Evolutionary conservation across 1,140 invertebrate genomes (phyloP).

Genomic region (Brachionus paranguensis): DNA sequence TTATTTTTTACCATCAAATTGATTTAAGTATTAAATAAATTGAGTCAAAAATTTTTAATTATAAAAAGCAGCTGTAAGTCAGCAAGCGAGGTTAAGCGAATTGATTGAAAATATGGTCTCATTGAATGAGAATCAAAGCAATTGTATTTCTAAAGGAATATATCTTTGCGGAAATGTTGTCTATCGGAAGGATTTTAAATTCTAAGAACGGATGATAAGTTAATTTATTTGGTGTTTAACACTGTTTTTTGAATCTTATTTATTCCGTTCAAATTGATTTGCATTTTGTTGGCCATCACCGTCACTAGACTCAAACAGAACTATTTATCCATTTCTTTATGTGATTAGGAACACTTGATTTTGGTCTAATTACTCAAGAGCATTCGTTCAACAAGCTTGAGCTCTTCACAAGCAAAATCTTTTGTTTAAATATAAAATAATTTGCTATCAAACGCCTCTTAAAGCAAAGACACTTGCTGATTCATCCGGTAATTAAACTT

Average conservation of each 20-base stretch:
- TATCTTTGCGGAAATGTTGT: not conserved
- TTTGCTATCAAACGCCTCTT: not conserved
- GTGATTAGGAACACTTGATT: conserved; percentile 15
- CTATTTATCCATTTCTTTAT: not conserved
- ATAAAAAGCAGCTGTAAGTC: not conserved
- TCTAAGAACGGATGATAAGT: conserved; percentile 3
- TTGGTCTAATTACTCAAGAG: conserved; percentile 9
- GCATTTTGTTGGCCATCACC: not conserved
- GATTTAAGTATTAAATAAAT: not conserved
- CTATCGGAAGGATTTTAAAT: not conserved
- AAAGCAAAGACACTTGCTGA: conserved; percentile 11
- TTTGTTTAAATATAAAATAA: conserved; percentile 15
- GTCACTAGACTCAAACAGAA: not conserved
- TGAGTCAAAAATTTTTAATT: not conserved
- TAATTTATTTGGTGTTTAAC: conserved; percentile 8
- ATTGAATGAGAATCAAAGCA: not conserved
- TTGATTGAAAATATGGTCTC: not conserved
- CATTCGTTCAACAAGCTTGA: not conserved
- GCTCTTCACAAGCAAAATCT: not conserved
- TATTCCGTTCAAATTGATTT: conserved; percentile 8
- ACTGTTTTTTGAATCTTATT: not conserved
- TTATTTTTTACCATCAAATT: no score
- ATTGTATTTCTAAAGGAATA: not conserved
- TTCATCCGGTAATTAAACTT: not conserved
- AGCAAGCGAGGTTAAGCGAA: not conserved